Evolutionary conservation across 2,888 invertebrate species (phyloP), one percentile per base, ranked within the genome.

Genomic region (Agrochola lychnidis): DNA sequence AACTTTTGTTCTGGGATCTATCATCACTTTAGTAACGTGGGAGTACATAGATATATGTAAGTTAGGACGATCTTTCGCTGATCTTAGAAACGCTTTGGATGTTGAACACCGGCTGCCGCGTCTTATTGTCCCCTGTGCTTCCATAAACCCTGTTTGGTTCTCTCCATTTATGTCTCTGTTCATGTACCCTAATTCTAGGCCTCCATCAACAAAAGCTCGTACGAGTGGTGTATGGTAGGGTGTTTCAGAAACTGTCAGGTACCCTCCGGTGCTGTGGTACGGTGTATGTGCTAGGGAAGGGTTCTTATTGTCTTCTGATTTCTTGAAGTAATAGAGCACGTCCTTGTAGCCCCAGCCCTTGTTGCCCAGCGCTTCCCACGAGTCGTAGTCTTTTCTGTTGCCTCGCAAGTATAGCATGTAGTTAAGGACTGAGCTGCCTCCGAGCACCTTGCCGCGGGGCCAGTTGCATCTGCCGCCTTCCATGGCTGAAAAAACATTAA

Each of bases 371-470:
- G 97, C 96, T 91, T 99, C 99, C 99, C 99, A 99, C 0, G 96
- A 95, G 91, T 99, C 99, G 93, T 99, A 99, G 93, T 99, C 99
- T 85, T 97, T 97, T 87, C 97, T 98, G 92, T 99, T 99, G 0
- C 99, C 99, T 75, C 99, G 97, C 6, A 99, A 95, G 90, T 99
- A 99, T 0, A 99, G 95, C 99, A 99, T 99, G 93, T 98, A 99
- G 94, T 99, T 99, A 0, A 99, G 96, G 0, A 99, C 98, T 56
- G 98, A 98, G 22, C 98, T 98, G 0, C 99, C 99, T 0, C 99
- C 99, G 4, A 99, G 97, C 0, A 99, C 99, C 93, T 99, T 99
- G 1, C 99, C 99, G 36, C 99, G 97, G 0, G 99, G 99, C 99
- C 99, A 99, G 94, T 99, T 99, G 93, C 99, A 99, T 51, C 99